phyloP scores from a whole-genome alignment of 2,888 invertebrate genomes.

The Argyra leucocephala region DNA sequence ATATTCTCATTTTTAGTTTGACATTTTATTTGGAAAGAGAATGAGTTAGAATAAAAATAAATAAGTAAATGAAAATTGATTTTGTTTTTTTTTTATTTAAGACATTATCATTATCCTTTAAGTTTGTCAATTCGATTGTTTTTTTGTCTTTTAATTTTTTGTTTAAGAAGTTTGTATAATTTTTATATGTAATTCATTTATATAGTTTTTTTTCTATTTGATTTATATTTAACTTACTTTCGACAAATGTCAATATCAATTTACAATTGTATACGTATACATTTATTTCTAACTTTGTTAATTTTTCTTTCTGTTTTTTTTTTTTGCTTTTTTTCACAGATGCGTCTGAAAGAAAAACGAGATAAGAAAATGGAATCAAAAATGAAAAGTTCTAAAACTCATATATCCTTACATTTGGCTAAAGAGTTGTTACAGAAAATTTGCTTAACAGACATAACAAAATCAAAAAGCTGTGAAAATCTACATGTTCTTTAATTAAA shows the following conservation, averaged over 20 bases:
- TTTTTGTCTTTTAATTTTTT: no score
- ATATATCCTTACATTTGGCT: constrained; percentile 70
- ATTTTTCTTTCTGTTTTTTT: not conserved
- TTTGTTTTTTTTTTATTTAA: not conserved
- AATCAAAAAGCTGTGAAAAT: constrained; percentile 80
- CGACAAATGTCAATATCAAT: no score
- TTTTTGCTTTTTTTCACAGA: constrained; percentile 40
- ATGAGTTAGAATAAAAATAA: not conserved
- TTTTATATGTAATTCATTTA: no score
- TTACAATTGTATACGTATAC: no score
- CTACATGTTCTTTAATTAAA: constrained; percentile 61
- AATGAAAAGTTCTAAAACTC: constrained; percentile 69
- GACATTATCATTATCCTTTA: not conserved
- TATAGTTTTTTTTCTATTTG: no score
- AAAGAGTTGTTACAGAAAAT: constrained; percentile 75
- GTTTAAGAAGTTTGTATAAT: no score
- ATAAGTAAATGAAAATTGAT: not conserved
- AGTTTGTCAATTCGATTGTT: no score
- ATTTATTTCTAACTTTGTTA: not conserved
- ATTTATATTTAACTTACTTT: no score
- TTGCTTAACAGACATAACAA: constrained; percentile 73
- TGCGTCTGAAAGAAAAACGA: constrained; percentile 64
- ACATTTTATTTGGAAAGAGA: not conserved
- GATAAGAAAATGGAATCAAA: constrained; percentile 62
- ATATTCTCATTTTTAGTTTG: not conserved